Base-by-base conservation (phyloP, 2,113 vertebrate genomes). In the Paracanthobrama guichenoti region DNA sequence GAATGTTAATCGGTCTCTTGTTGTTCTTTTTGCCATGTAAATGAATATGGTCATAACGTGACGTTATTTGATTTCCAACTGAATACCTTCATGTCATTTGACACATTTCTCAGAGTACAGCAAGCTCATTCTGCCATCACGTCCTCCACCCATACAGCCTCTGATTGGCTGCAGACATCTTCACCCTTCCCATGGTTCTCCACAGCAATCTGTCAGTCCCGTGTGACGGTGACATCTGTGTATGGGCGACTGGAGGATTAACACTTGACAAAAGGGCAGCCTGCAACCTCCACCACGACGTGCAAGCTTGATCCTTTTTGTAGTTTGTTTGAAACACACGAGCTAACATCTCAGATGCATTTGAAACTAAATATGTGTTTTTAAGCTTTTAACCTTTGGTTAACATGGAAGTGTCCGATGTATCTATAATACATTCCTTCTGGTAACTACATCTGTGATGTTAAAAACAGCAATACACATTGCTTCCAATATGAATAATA, bases 191-290 rank as follows among this genome's bases (percentile, higher is more conserved):
- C 89, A 87, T 87, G 84, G 85, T 92, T 88, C 89, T 87, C 89
- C 75, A 89, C 91, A 69, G 88, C 93, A 94, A 92, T 92, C 92
- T 93, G 92, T 92, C 89, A 85, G 90, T 92, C 82, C 88, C 88
- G 93, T 90, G 80, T 89, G 90, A 89, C 82, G 85, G 90, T 93
- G 93, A 92, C 93, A 94, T 94, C 93, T 94, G 94, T 90, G 92
- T 93, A 91, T 92, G 91, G 93, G 88, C 92, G 92, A 93, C 90
- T 91, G 90, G 91, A 84, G 90, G 92, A 94, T 94, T 92, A 94
- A 91, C 89, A 91, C 92, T 88, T 87, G 90, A 91, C 91, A 88
- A 87, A 90, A 86, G 89, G 82, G 88, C 89, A 55, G 88, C 88
- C 84, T 88, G 86, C 90, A 81, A 83, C 89, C 88, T 89, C 90